Conservation (phyloP, 2,888 invertebrate species). For the Spisula solida region DNA sequence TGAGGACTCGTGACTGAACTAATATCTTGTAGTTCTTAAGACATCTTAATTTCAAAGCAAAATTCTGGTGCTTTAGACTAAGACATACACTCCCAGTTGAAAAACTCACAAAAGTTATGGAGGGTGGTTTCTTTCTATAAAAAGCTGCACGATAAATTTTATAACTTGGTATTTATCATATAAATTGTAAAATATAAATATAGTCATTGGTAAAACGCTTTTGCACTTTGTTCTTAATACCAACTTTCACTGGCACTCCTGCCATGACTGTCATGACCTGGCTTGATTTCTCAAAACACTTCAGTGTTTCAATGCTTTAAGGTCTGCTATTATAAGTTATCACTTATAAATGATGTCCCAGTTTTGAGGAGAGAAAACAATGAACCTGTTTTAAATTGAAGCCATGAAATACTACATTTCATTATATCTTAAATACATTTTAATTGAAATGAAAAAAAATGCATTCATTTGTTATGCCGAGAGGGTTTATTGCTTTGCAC, state of each 20-base stretch:
- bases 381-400: no score
- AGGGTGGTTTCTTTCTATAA: constrained; percentile 36
- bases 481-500: no score
- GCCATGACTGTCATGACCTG: no score
- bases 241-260: constrained; percentile 45
- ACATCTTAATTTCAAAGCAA: constrained; percentile 42
- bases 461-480: no score
- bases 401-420: no score
- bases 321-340: no score
- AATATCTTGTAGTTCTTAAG: constrained; percentile 33
- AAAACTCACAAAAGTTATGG: constrained; percentile 40
- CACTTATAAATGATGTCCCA: no score
- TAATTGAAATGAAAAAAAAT: no score
- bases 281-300: no score
- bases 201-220: constrained; percentile 59
- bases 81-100: constrained; percentile 44
- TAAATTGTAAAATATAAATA: constrained; percentile 54
- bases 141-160: constrained; percentile 41
- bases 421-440: no score
- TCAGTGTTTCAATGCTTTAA: no score
- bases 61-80: constrained; percentile 52
- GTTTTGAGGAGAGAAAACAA: no score
- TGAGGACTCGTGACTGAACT: constrained; percentile 49
- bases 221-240: constrained; percentile 34
- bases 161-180: constrained; percentile 47